Evolutionary conservation across 2,888 invertebrate species (phyloP).

Genomic region (Drosophila hamatofila): DNA sequence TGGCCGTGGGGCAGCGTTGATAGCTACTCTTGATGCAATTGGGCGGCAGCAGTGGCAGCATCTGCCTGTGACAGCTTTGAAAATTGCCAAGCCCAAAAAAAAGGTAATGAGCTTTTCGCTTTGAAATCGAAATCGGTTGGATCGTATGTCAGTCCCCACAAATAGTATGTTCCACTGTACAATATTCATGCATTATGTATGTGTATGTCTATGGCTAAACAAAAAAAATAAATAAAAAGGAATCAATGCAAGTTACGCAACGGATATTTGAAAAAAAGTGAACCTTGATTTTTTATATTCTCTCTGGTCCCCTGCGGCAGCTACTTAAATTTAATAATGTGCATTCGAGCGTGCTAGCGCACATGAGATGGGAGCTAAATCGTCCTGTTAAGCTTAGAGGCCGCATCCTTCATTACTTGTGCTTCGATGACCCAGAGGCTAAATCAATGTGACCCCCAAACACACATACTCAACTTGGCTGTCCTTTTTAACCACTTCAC

Average conservation of each 20-base stretch:
- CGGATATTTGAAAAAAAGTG: slow-evolving; percentile 9
- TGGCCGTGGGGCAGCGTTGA: slow-evolving; percentile 32
- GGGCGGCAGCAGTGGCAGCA: not conserved
- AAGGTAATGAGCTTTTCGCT: slow-evolving; percentile 56
- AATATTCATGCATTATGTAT: slow-evolving; percentile 67
- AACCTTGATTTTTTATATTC: slow-evolving; percentile 24
- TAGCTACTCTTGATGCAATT: slow-evolving; percentile 22
- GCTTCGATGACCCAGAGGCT: slow-evolving; percentile 73
- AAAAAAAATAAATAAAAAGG: fast-evolving
- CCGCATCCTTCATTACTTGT: slow-evolving; percentile 50
- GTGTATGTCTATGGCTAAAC: slow-evolving; percentile 8
- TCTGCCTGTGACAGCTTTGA: slow-evolving; percentile 61
- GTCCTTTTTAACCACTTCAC: slow-evolving; percentile 50
- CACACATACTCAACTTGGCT: slow-evolving; percentile 29
- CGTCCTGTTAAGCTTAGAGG: slow-evolving; percentile 46
- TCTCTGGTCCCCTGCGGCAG: slow-evolving; percentile 39
- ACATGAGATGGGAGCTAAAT: slow-evolving; percentile 54
- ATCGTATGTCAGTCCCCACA: slow-evolving; percentile 15
- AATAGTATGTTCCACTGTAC: slow-evolving; percentile 13
- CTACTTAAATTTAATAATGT: slow-evolving; percentile 75
- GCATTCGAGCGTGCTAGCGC: slow-evolving; percentile 57
- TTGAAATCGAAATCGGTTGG: slow-evolving; percentile 21
- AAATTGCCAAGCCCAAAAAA: slow-evolving; percentile 62
- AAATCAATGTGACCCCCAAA: slow-evolving; percentile 71
- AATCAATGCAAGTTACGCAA: slow-evolving; percentile 43